Conservation (phyloP, 2,113 vertebrate species). For the Jaculus jaculus region DNA sequence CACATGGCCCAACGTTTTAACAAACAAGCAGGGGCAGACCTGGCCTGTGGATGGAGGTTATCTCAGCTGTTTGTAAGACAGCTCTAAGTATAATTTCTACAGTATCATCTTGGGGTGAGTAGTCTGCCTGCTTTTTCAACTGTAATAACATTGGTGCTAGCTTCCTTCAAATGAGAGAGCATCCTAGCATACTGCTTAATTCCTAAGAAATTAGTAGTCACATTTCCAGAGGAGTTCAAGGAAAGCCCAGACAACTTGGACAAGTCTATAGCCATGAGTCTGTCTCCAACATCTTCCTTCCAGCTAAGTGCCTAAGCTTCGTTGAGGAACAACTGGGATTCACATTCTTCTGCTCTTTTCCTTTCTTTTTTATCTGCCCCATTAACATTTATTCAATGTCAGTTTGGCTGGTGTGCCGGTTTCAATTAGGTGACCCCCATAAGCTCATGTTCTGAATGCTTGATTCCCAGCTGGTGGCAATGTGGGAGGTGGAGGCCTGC, state of each 20-base stretch:
- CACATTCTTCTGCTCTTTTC: not conserved
- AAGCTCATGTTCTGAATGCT: too few species aligned
- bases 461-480: too few species aligned
- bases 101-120: not conserved
- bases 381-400: not conserved
- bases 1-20: too few species aligned
- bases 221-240: not conserved
- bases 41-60: not conserved
- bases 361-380: not conserved
- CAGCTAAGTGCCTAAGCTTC: not conserved
- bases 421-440: too few species aligned
- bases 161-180: not conserved
- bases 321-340: not conserved
- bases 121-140: not conserved
- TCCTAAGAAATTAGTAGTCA: not conserved
- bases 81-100: not conserved
- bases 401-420: not conserved
- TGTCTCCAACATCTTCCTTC: not conserved
- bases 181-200: not conserved
- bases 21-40: not conserved
- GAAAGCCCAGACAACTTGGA: not conserved
- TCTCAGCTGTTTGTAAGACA: not conserved
- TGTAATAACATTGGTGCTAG: not conserved
- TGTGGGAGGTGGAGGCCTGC: too few species aligned
- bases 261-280: not conserved